Conservation (phyloP, 2,797 vertebrate genomes). For the Sphaeramia orbicularis region DNA sequence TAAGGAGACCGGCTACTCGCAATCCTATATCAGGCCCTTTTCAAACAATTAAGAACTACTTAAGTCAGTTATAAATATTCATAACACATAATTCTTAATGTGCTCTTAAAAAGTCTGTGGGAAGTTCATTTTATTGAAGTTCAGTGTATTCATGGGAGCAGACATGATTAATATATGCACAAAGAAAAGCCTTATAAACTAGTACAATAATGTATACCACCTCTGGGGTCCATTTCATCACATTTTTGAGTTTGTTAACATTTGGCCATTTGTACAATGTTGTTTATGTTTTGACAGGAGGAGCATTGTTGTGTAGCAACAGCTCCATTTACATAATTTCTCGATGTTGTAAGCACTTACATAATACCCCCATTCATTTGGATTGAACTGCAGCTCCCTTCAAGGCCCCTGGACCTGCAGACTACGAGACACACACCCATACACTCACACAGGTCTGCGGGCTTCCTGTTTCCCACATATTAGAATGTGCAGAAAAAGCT, state of each 20-base stretch:
- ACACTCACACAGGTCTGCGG: slow-evolving; percentile 30
- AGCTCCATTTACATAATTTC: slow-evolving; percentile 85
- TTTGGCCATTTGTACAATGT: slow-evolving; percentile 73
- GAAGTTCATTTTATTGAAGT: slow-evolving; percentile 51
- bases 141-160: slow-evolving; percentile 35
- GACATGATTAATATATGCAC: slow-evolving; percentile 54
- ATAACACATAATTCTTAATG: slow-evolving; percentile 42
- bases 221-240: slow-evolving; percentile 50
- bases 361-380: slow-evolving; percentile 83
- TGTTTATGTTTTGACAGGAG: slow-evolving; percentile 86
- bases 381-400: slow-evolving; percentile 77
- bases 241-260: slow-evolving; percentile 57
- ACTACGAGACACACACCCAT: slow-evolving; percentile 60
- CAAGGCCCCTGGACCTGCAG: slow-evolving; percentile 76
- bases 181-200: slow-evolving; percentile 50
- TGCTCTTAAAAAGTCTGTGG: slow-evolving; percentile 23
- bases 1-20: slow-evolving; percentile 41
- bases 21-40: slow-evolving; percentile 47
- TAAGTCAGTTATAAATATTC: slow-evolving; percentile 45
- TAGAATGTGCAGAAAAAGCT: slow-evolving; percentile 5
- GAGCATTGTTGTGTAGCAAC: slow-evolving; percentile 85
- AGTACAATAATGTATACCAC: slow-evolving; percentile 49
- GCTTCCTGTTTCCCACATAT: slow-evolving; percentile 22
- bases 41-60: slow-evolving; percentile 58
- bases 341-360: slow-evolving; percentile 84